Conservation (phyloP, 2,888 invertebrate genomes). For the Agriopis aurantiaria region DNA sequence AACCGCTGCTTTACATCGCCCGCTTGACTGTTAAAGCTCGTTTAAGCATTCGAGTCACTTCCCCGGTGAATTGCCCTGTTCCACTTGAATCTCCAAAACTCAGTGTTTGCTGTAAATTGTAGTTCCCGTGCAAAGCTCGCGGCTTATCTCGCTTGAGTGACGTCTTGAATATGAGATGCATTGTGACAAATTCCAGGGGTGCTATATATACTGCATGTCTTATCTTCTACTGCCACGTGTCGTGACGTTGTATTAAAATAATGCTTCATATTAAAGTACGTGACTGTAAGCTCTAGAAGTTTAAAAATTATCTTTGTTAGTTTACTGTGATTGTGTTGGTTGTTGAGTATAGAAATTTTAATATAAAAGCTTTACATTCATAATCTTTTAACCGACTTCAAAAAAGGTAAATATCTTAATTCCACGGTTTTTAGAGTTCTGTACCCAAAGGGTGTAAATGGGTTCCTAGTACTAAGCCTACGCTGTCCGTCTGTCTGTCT, state of each 20-base stretch:
- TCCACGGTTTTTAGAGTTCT: too few relatives aligned
- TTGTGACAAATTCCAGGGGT: slow-evolving; percentile 50
- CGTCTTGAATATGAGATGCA: slow-evolving; percentile 60
- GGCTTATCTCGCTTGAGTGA: slow-evolving; percentile 60
- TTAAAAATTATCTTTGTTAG: background rate
- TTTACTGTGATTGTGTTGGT: background rate
- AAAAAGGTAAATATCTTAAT: too few relatives aligned
- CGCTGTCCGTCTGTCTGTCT: too few relatives aligned
- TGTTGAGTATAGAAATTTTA: background rate
- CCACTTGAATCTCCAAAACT: slow-evolving; percentile 58
- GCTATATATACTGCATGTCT: slow-evolving; percentile 37
- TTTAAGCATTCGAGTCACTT: slow-evolving; percentile 56
- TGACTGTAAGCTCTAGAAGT: background rate
- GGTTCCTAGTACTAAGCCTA: too few relatives aligned
- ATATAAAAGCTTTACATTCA: too few relatives aligned
- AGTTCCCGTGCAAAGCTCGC: slow-evolving; percentile 54
- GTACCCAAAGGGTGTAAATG: too few relatives aligned
- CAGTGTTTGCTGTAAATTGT: slow-evolving; percentile 64
- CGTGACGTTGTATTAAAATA: slow-evolving; percentile 22
- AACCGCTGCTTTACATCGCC: slow-evolving; percentile 14
- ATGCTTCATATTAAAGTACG: slow-evolving; percentile 5
- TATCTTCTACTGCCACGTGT: slow-evolving; percentile 24
- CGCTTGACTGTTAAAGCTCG: slow-evolving; percentile 38
- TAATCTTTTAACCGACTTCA: too few relatives aligned
- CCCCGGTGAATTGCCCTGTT: slow-evolving; percentile 44